Conservation (phyloP, 2,113 vertebrate species). For the Megalops atlanticus region DNA sequence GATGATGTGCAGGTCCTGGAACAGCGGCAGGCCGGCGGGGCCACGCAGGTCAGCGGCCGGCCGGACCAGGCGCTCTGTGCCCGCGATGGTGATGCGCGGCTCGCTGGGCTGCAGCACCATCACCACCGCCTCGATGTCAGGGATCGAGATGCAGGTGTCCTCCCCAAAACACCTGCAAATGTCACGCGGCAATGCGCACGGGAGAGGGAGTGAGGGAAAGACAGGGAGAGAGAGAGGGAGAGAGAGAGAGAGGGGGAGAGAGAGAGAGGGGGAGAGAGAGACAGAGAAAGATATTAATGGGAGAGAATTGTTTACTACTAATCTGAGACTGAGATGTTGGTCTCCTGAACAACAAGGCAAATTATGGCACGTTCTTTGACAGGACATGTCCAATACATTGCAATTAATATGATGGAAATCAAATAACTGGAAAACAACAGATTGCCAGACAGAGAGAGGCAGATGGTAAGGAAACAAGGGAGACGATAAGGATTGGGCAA, state of each 20-base stretch:
- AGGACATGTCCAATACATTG: too few species aligned
- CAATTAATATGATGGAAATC: too few species aligned
- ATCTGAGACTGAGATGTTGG: background rate
- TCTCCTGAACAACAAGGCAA: background rate
- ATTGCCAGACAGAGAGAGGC: too few species aligned
- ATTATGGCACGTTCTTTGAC: too few species aligned
- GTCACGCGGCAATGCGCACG: too few species aligned
- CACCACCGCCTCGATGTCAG: conserved; percentile 87
- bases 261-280: background rate
- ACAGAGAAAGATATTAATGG: background rate
- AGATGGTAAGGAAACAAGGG: too few species aligned
- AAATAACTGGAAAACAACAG: too few species aligned
- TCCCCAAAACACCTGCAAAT: conserved; percentile 93
- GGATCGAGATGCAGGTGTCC: conserved; percentile 91
- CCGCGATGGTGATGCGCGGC: conserved; percentile 88
- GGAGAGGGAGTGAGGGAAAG: conserved; percentile 4
- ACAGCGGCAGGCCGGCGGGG: conserved; percentile 75
- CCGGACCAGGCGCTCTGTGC: conserved; percentile 82
- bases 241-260: background rate
- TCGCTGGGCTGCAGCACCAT: conserved; percentile 93
- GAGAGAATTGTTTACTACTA: background rate
- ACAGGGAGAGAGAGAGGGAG: background rate
- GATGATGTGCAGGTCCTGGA: conserved; percentile 88
- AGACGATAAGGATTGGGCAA: too few species aligned
- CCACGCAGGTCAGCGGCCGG: conserved; percentile 79